Conservation (phyloP, 2,797 vertebrate genomes). For the Diplodus puntazzo region DNA sequence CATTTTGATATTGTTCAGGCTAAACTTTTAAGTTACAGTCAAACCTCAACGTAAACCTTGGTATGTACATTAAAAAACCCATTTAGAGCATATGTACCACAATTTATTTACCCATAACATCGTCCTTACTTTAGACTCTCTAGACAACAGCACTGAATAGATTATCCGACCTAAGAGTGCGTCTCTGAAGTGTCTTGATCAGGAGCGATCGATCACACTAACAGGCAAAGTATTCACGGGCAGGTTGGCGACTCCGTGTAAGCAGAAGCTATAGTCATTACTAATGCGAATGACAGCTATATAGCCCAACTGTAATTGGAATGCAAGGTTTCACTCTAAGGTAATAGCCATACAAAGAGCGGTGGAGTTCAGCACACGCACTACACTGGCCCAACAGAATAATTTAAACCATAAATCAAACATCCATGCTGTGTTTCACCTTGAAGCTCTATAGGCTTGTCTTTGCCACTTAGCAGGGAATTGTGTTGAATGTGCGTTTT, state of each 20-base stretch:
- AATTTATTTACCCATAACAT: conserved; percentile 3
- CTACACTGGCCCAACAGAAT: conserved; percentile 63
- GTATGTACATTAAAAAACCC: conserved; percentile 6
- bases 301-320: conserved; percentile 71
- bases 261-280: conserved; percentile 69
- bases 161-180: conserved; percentile 22
- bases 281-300: conserved; percentile 74
- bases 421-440: conserved; percentile 64
- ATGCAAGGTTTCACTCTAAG: conserved; percentile 71
- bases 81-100: conserved; percentile 16
- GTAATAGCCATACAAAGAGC: conserved; percentile 74
- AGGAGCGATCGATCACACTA: conserved; percentile 65
- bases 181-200: conserved; percentile 58
- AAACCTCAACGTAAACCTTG: background rate
- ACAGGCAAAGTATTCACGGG: conserved; percentile 47
- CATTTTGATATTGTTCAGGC: background rate
- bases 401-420: conserved; percentile 80
- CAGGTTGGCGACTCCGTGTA: conserved; percentile 38
- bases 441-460: conserved; percentile 67
- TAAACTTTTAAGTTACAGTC: background rate
- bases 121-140: conserved; percentile 23
- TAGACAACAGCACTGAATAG: conserved; percentile 12
- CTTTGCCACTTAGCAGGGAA: conserved; percentile 63
- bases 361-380: conserved; percentile 57
- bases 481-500: conserved; percentile 56